Percentiles rank a stretch among this genome's conserved stretches.
These are phyloP conservation scores for Chrysemys picta DNA, from an alignment of 2,113 vertebrate species.

Conservation along the genomic window DNA sequence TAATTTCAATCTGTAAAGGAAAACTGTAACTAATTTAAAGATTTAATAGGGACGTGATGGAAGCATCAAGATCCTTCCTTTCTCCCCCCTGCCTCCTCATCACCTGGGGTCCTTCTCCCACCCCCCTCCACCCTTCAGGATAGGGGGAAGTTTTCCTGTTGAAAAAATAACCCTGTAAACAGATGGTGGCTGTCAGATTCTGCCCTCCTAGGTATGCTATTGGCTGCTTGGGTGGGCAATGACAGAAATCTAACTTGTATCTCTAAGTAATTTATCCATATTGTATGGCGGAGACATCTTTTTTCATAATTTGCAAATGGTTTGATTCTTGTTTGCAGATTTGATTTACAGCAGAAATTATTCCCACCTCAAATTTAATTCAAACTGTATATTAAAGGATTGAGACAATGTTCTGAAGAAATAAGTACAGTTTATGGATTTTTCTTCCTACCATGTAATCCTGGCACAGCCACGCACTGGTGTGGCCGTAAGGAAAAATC, in stretches of 20 bases:
- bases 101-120: no score
- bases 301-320: fast-evolving
- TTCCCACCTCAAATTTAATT: background rate
- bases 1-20: background rate
- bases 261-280: background rate
- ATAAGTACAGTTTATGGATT: background rate
- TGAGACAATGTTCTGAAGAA: background rate
- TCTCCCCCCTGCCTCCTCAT: no score
- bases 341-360: background rate
- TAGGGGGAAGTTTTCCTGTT: background rate
- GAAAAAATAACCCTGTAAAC: background rate
- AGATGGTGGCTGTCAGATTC: background rate
- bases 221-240: background rate
- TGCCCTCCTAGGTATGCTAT: background rate
- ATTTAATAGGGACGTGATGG: no score
- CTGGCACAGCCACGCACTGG: background rate
- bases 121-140: no score
- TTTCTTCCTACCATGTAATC: background rate
- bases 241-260: background rate
- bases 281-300: fast-evolving
- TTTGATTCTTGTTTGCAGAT: background rate
- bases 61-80: no score
- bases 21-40: background rate
- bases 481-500: background rate
- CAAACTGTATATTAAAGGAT: background rate